phyloP scores from a whole-genome alignment of 2,113 vertebrate species.

The Psittacula cyanocephala region DNA sequence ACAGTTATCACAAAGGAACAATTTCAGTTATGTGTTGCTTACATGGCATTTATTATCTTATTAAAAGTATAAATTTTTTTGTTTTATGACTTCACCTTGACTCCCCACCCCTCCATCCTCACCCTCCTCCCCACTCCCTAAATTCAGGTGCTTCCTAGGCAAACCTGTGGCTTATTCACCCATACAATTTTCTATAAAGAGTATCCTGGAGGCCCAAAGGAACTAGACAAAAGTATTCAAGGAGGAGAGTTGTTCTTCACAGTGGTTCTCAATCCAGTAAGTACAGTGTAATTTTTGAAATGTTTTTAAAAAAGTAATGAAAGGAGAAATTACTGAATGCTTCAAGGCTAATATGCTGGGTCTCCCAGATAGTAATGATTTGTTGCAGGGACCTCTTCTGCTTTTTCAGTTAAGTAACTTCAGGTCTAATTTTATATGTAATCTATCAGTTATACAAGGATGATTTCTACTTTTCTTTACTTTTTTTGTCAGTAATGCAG shows the following conservation, averaged over 20 bases:
- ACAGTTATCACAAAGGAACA: background rate
- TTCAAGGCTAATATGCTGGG: background rate
- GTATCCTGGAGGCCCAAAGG: constrained; percentile 93
- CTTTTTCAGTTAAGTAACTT: background rate
- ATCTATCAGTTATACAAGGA: background rate
- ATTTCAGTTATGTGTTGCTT: background rate
- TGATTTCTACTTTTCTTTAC: background rate
- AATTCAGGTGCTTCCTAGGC: constrained; percentile 92
- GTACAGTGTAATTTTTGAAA: constrained; percentile 54
- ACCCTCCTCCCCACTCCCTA: background rate
- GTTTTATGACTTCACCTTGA: background rate
- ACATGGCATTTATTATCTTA: background rate
- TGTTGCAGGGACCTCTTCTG: background rate
- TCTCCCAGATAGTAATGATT: background rate
- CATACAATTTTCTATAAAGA: constrained; percentile 99
- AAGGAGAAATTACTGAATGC: background rate
- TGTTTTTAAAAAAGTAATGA: background rate
- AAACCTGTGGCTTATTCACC: constrained; percentile 96
- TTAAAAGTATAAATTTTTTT: background rate
- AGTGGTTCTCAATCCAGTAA: constrained; percentile 94
- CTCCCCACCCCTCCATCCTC: background rate
- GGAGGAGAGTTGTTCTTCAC: constrained; percentile 97
- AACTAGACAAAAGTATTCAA: constrained; percentile 94
- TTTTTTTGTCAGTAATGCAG: background rate
- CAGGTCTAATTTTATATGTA: background rate